These are phyloP conservation scores for Ophion ellenae DNA, from an alignment of 2,888 invertebrate species.

Conservation along the genomic window DNA sequence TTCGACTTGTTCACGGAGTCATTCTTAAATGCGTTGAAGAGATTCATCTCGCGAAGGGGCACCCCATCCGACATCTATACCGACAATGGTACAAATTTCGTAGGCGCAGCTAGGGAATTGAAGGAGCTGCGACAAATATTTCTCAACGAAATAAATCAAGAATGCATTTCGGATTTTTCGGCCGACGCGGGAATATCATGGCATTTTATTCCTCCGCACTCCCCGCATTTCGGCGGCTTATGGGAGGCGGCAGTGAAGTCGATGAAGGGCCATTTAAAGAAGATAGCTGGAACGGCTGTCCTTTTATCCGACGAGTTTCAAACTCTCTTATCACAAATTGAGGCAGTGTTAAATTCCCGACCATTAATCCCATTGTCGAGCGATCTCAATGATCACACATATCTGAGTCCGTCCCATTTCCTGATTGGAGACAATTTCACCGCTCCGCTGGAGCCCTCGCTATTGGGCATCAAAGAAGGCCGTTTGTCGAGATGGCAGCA, in stretches of 20 bases:
- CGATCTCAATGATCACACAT: slow-evolving; percentile 54
- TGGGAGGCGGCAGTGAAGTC: slow-evolving; percentile 75
- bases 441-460: slow-evolving; percentile 34
- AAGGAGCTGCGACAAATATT: slow-evolving; percentile 14
- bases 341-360: slow-evolving; percentile 64
- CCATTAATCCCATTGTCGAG: slow-evolving; percentile 62
- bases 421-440: slow-evolving; percentile 58
- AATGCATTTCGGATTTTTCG: neutral
- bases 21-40: slow-evolving; percentile 11
- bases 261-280: slow-evolving; percentile 73
- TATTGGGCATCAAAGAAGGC: slow-evolving; percentile 23
- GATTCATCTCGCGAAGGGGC: slow-evolving; percentile 24
- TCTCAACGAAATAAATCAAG: neutral
- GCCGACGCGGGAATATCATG: neutral
- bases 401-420: slow-evolving; percentile 64
- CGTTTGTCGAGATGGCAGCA: slow-evolving; percentile 53
- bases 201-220: slow-evolving; percentile 34
- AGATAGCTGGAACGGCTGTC: slow-evolving; percentile 72
- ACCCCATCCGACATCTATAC: slow-evolving; percentile 11
- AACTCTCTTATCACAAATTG: slow-evolving; percentile 61
- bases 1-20: slow-evolving; percentile 25
- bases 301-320: slow-evolving; percentile 68
- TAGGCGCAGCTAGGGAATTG: slow-evolving; percentile 22
- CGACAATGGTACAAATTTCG: slow-evolving; percentile 51
- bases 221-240: slow-evolving; percentile 73